Percentiles rank a stretch among this genome's conserved stretches.
These are phyloP conservation scores for Catonia carolina DNA, from an alignment of 2,888 invertebrate species.

Conservation along the genomic window DNA sequence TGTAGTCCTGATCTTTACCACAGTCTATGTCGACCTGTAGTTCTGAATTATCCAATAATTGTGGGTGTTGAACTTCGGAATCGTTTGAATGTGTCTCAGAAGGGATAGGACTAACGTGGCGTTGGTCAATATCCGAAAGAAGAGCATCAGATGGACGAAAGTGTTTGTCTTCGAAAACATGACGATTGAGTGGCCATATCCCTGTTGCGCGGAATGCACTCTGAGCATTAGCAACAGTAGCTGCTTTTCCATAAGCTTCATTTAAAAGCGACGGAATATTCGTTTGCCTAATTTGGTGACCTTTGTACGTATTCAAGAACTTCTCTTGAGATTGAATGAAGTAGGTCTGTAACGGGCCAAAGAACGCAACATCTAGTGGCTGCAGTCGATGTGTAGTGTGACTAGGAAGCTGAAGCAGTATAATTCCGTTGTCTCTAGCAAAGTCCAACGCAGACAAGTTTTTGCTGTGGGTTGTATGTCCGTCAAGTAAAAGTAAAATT, in stretches of 20 bases:
- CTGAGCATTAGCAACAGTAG: constrained; percentile 28
- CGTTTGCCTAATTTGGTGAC: constrained; percentile 27
- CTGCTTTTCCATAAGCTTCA: constrained; percentile 30
- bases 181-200: constrained; percentile 27
- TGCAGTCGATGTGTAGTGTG: constrained; percentile 36
- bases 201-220: constrained; percentile 27
- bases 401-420: constrained; percentile 34
- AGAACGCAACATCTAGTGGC: constrained; percentile 35
- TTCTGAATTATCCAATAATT: too few species aligned
- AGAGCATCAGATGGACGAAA: not conserved
- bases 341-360: constrained; percentile 14
- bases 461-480: constrained; percentile 35
- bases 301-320: constrained; percentile 30
- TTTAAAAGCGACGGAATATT: constrained; percentile 29
- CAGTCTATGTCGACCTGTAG: too few species aligned
- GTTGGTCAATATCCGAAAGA: too few species aligned
- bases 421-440: constrained; percentile 32
- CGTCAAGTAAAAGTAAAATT: constrained; percentile 12
- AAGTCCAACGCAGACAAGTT: constrained; percentile 33
- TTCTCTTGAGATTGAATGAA: constrained; percentile 26
- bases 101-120: too few species aligned
- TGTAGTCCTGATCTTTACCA: too few species aligned
- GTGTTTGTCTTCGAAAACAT: constrained; percentile 1
- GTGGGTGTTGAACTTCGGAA: too few species aligned
- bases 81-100: too few species aligned